A percentile compares a stretch with the other conserved stretches of the same genome.
These are phyloP conservation scores for Cassiopea andromeda DNA, from an alignment of 30 jellyfish, hydroid and myxozoan species.

Conservation along the genomic window DNA sequence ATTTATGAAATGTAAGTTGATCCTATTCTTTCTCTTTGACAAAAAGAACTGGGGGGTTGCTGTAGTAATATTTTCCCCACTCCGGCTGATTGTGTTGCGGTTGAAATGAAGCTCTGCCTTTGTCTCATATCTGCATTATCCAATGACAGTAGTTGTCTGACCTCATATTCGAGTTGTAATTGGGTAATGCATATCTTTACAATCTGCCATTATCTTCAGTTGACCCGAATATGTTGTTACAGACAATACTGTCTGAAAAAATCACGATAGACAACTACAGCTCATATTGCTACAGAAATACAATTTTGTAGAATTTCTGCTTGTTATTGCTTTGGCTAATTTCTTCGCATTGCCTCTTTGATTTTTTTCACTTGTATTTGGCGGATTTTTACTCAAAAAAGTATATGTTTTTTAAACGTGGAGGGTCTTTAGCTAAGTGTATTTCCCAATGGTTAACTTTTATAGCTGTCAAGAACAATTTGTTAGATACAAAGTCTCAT, in stretches of 20 bases:
- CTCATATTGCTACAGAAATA: background rate
- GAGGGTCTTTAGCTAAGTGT: no score
- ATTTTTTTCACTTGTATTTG: no score
- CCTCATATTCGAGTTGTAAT: background rate
- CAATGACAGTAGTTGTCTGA: slow-evolving; percentile 1
- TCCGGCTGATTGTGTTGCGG: background rate
- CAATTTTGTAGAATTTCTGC: no score
- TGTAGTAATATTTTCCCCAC: background rate
- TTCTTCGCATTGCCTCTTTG: no score
- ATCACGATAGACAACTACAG: background rate
- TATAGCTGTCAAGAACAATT: no score
- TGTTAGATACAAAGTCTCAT: no score
- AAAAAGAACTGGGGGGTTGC: background rate
- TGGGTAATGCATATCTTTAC: background rate
- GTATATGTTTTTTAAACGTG: no score
- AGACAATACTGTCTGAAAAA: slow-evolving; percentile 3
- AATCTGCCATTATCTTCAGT: background rate
- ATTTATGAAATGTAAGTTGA: no score
- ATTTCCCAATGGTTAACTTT: no score
- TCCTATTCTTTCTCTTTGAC: no score
- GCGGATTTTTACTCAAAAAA: no score
- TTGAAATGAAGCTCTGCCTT: background rate
- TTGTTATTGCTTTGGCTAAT: no score
- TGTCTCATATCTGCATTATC: background rate
- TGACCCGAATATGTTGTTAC: background rate